Evolutionary conservation across 1,140 invertebrate genomes (phyloP).

Genomic region (Agraylea sexmaculata): DNA sequence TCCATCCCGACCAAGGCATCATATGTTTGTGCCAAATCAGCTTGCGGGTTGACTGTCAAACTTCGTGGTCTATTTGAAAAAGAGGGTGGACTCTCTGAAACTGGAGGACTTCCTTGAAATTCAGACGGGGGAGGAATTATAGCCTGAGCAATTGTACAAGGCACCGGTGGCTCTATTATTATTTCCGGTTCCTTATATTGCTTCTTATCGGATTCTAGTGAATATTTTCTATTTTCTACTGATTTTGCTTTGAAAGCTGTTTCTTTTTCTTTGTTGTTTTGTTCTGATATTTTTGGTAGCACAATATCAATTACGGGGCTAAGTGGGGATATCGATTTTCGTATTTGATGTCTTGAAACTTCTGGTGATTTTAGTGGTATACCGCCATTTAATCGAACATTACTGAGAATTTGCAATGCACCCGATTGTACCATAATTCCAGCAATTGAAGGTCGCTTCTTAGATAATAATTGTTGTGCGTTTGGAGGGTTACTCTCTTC

Average conservation of each 20-base stretch:
- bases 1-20: slow-evolving; percentile 67
- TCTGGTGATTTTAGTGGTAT: slow-evolving; percentile 36
- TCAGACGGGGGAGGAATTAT: slow-evolving; percentile 64
- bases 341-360: slow-evolving; percentile 28
- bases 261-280: slow-evolving; percentile 48
- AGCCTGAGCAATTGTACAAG: slow-evolving; percentile 44
- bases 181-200: no score
- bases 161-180: slow-evolving; percentile 25
- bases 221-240: slow-evolving; percentile 17
- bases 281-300: slow-evolving; percentile 55
- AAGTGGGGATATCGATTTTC: slow-evolving; percentile 27
- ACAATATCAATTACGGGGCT: slow-evolving; percentile 30
- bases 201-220: no score
- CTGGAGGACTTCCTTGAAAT: slow-evolving; percentile 53
- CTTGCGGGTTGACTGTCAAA: slow-evolving; percentile 38
- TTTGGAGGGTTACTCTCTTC: slow-evolving; percentile 57
- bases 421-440: slow-evolving; percentile 51
- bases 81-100: slow-evolving; percentile 47
- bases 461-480: slow-evolving; percentile 27
- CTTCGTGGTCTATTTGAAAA: slow-evolving; percentile 45
- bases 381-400: slow-evolving; percentile 44
- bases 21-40: slow-evolving; percentile 48
- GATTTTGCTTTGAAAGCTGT: slow-evolving; percentile 36
- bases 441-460: slow-evolving; percentile 48
- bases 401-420: slow-evolving; percentile 43